These are phyloP conservation scores for Eulacestoma nigropectus DNA, from an alignment of 2,113 vertebrate species.

Conservation along the genomic window DNA sequence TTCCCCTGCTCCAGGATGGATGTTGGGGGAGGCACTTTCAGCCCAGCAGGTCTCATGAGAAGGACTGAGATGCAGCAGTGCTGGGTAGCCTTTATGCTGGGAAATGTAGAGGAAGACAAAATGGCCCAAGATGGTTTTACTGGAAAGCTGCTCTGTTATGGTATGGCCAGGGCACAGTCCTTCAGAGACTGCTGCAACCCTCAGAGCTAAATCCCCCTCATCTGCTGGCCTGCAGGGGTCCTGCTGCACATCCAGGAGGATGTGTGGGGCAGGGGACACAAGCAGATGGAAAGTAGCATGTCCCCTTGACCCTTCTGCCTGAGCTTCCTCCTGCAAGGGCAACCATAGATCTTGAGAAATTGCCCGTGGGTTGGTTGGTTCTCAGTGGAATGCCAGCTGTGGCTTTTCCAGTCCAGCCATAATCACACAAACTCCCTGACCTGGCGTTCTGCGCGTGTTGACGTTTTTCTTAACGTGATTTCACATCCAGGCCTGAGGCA, in stretches of 20 bases:
- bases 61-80: background rate
- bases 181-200: background rate
- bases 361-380: background rate
- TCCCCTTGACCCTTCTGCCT: background rate
- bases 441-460: accelerated
- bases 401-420: background rate
- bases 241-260: background rate
- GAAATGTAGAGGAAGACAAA: background rate
- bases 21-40: background rate
- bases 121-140: background rate
- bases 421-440: background rate
- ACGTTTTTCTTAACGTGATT: background rate
- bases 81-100: background rate
- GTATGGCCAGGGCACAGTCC: background rate
- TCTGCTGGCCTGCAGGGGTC: background rate
- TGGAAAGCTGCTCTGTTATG: background rate
- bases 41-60: background rate
- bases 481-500: background rate
- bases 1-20: background rate
- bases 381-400: background rate
- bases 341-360: background rate
- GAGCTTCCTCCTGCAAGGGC: background rate
- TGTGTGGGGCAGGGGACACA: accelerated
- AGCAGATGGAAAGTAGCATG: background rate
- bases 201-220: background rate